A percentile compares a stretch with the other conserved stretches of the same genome.
phyloP scores from a whole-genome alignment of 2,888 invertebrate species.

The Muscina levida region DNA sequence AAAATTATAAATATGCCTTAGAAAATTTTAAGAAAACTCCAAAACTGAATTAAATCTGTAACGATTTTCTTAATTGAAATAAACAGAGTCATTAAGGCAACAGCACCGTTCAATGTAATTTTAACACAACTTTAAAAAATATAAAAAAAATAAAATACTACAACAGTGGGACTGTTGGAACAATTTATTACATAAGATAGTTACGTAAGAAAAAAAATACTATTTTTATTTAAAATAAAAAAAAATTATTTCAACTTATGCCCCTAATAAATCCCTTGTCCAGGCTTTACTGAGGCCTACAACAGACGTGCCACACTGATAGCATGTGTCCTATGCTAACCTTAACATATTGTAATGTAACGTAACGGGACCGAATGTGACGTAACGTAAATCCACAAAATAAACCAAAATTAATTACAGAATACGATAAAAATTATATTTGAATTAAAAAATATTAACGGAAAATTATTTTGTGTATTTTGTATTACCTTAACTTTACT shows the following conservation, averaged over 20 bases:
- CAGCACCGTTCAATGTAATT: constrained; percentile 10
- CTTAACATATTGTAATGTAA: constrained; percentile 21
- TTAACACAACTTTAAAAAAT: background rate
- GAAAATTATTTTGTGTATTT: background rate
- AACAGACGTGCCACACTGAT: background rate
- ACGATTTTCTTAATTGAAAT: constrained; percentile 27
- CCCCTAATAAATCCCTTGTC: too few species aligned
- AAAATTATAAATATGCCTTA: constrained; percentile 37
- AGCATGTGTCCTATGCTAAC: background rate
- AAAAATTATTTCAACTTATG: background rate
- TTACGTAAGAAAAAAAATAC: background rate
- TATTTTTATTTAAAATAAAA: constrained; percentile 16
- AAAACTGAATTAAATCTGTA: background rate
- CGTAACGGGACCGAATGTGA: constrained; percentile 46
- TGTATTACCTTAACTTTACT: background rate
- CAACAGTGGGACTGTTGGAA: constrained; percentile 18
- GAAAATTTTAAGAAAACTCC: constrained; percentile 6
- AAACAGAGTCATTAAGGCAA: background rate
- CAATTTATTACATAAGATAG: background rate
- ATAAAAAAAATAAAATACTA: background rate
- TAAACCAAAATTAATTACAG: constrained; percentile 39
- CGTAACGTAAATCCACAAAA: constrained; percentile 43
- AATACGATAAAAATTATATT: background rate
- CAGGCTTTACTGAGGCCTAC: background rate
- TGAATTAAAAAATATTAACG: background rate